Evolutionary conservation across 2,797 vertebrate genomes (phyloP), one percentile per base, ranked within the genome.

Genomic region (Helarctos malayanus): DNA sequence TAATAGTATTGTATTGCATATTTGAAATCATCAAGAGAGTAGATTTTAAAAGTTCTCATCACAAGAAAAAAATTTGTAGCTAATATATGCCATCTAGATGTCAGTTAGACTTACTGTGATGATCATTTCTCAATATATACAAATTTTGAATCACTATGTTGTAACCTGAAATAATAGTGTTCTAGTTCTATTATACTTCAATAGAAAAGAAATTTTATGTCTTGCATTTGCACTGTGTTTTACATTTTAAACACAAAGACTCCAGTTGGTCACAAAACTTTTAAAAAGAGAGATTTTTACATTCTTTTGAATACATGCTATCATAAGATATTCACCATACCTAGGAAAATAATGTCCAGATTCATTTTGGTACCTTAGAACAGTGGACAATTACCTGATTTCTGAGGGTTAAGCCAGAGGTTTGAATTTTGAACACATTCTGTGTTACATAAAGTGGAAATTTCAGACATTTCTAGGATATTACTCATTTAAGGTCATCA

Each of bases 391-490:
- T 76, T 76, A 59, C 27, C 71, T 88, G 32, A 75, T 38, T 89
- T 89, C 35, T 76, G 9, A 89, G 32, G 21, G 29, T 61, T 89
- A n/a, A 76, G 32, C n/a, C 5, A 61, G 27, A 61, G 56, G 8
- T 76, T 71, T 89, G 71, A 88, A 61, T 89, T 76, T 89, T 89
- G 15, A 76, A 27, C 41, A 76, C 41, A 61, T 76, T 89, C 61
- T 59, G 2, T 76, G 32, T 32, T 89, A 35, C 75, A 25, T 89
- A 61, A 61, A 76, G 35, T 25, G 47, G 14, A 25, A 76, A 27
- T 76, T 89, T 76, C 49, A 76, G 63, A 32, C 13, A 49, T 76
- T 89, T 78, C 21, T 88, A 75, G 45, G 68, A 88, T 71, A 16
- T 49, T 49, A 35, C n/a, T 61, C 32, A 57, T 21, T 45, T 73